Conservation (phyloP, 2,113 vertebrate species). For the Alaudala cheleensis region DNA sequence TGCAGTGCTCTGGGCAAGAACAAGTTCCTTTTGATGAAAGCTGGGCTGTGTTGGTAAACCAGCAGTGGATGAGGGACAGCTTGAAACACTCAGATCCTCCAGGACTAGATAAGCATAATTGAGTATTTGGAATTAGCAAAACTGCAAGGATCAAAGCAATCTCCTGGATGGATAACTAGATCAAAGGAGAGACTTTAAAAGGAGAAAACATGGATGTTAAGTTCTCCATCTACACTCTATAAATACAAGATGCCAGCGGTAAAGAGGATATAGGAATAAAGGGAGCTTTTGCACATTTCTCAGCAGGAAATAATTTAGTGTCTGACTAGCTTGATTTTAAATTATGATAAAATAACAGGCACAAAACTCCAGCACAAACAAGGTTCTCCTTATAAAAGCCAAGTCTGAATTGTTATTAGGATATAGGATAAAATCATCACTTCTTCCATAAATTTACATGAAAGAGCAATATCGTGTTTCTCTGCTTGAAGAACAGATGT, state of each 20-base stretch:
- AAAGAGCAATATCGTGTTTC: background rate
- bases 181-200: slow-evolving; percentile 61
- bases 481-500: slow-evolving; percentile 20
- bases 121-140: slow-evolving; percentile 52
- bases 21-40: slow-evolving; percentile 12
- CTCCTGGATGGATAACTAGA: slow-evolving; percentile 47
- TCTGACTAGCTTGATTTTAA: slow-evolving; percentile 53
- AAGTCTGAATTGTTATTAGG: slow-evolving; percentile 16
- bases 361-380: slow-evolving; percentile 17
- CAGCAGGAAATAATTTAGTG: slow-evolving; percentile 43
- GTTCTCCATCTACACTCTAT: slow-evolving; percentile 30
- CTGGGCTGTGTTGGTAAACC: slow-evolving; percentile 25
- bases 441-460: slow-evolving; percentile 9
- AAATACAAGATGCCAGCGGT: slow-evolving; percentile 48
- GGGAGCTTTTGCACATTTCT: slow-evolving; percentile 31
- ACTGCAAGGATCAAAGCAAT: slow-evolving; percentile 58
- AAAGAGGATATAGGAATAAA: slow-evolving; percentile 46
- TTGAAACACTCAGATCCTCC: slow-evolving; percentile 41
- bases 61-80: background rate
- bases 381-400: background rate
- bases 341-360: slow-evolving; percentile 50
- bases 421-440: slow-evolving; percentile 33
- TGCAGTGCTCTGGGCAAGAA: slow-evolving; percentile 18
- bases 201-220: slow-evolving; percentile 58
- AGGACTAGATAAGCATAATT: slow-evolving; percentile 62